Conservation (phyloP, 2,113 vertebrate species). For the Gambusia affinis region DNA sequence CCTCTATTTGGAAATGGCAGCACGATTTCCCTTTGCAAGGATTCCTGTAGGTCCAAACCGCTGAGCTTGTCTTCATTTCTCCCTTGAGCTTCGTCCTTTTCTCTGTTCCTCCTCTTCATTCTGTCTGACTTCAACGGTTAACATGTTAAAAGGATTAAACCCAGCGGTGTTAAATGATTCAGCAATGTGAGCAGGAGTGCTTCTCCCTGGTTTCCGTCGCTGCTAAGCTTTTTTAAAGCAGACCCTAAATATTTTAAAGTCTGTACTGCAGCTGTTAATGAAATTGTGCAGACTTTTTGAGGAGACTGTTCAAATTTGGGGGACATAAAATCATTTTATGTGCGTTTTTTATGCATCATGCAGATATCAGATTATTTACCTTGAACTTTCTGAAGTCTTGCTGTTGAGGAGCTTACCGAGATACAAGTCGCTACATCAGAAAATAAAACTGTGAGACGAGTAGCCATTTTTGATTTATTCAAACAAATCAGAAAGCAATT, state of each 20-base stretch:
- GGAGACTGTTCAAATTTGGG: not conserved
- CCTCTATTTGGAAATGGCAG: slow-evolving; percentile 56
- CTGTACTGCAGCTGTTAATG: not conserved
- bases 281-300: not conserved
- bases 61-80: slow-evolving; percentile 21
- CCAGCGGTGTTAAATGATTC: slow-evolving; percentile 21
- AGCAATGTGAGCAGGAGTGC: not conserved
- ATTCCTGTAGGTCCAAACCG: slow-evolving; percentile 34
- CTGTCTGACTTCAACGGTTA: not conserved
- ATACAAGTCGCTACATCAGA: not conserved
- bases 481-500: not conserved
- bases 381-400: not conserved
- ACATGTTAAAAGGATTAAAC: not conserved
- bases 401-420: not conserved
- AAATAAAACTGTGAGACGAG: not conserved
- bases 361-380: not conserved
- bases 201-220: not conserved
- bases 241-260: not conserved
- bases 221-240: slow-evolving; percentile 2
- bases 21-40: slow-evolving; percentile 35
- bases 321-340: not conserved
- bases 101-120: slow-evolving; percentile 4
- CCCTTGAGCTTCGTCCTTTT: slow-evolving; percentile 13
- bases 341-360: not conserved
- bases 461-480: not conserved